Evolutionary conservation across 2,797 vertebrate genomes (phyloP).

Genomic region (Catharus ustulatus): DNA sequence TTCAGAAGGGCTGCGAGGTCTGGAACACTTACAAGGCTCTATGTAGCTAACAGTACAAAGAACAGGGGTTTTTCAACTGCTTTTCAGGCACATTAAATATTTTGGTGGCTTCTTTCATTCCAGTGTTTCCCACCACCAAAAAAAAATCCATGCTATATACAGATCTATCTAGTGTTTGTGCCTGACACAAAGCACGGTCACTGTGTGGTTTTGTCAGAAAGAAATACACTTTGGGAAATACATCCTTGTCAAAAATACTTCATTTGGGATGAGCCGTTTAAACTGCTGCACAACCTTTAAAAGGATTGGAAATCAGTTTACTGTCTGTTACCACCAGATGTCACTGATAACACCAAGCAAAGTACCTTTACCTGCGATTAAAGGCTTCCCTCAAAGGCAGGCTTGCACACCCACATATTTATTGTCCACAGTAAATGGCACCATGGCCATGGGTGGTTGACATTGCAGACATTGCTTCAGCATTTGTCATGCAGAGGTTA

Average conservation of each 20-base stretch:
- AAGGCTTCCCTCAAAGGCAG: neutral
- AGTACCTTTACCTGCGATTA: neutral
- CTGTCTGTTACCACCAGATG: conserved; percentile 65
- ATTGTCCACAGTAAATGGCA: neutral
- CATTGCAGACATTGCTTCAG: neutral
- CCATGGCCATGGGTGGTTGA: neutral
- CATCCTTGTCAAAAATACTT: neutral
- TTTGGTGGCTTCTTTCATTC: neutral
- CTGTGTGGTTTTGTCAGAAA: neutral
- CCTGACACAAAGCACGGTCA: fast-evolving
- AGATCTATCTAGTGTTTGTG: neutral
- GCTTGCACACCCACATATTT: neutral
- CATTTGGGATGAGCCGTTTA: neutral
- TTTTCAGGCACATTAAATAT: neutral
- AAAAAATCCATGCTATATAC: neutral
- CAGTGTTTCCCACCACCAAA: neutral
- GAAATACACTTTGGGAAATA: neutral
- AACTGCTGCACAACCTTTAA: neutral
- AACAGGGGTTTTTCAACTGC: neutral
- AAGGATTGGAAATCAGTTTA: neutral
- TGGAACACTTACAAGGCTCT: neutral
- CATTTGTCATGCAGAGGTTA: neutral
- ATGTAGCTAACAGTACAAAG: neutral
- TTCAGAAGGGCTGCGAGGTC: neutral
- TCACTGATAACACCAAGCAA: conserved; percentile 47